phyloP scores from a whole-genome alignment of 2,113 vertebrate genomes.

The Onychostruthus taczanowskii region DNA sequence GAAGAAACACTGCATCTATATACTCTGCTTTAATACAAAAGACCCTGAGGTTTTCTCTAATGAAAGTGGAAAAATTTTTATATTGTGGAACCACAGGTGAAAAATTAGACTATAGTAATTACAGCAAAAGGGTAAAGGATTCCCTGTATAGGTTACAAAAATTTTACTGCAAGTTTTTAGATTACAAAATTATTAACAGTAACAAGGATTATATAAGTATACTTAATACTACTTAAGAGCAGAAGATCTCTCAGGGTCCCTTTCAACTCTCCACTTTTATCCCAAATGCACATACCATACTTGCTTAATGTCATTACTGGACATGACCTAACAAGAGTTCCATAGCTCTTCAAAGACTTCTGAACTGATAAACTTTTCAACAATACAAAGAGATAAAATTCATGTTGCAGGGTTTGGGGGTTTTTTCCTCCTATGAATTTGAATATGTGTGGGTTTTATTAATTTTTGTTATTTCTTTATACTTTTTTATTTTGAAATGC shows the following conservation, averaged over 20 bases:
- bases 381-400: neutral
- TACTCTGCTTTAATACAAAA: neutral
- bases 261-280: neutral
- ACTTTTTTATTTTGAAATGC: neutral
- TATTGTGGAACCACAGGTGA: neutral
- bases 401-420: rapidly evolving
- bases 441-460: neutral
- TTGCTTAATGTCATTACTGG: neutral
- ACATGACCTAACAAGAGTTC: neutral
- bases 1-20: neutral
- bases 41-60: neutral
- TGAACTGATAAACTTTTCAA: neutral
- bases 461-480: neutral
- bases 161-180: neutral
- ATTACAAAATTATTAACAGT: neutral
- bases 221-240: neutral
- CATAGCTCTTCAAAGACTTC: neutral
- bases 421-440: neutral
- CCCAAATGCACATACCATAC: neutral
- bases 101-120: neutral
- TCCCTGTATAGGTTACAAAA: neutral
- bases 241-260: neutral
- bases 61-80: neutral
- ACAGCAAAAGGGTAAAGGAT: neutral
- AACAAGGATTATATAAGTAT: neutral